phyloP scores from a whole-genome alignment of 2,797 vertebrate species.

The Falco rusticolus region DNA sequence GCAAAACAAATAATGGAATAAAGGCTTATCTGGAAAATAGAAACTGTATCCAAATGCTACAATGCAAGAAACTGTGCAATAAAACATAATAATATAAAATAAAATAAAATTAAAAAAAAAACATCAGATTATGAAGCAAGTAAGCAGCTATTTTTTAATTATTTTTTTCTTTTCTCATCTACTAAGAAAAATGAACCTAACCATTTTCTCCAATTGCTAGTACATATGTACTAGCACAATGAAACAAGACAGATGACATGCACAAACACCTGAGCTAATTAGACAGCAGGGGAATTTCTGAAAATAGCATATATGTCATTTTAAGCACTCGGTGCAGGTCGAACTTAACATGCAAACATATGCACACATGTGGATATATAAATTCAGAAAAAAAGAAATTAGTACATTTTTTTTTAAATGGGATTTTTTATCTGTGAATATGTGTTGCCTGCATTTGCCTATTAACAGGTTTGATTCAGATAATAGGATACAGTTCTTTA shows the following conservation, averaged over 20 bases:
- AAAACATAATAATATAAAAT: neutral
- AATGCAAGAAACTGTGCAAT: neutral
- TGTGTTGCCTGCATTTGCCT: neutral
- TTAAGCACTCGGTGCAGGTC: neutral
- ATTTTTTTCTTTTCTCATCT: neutral
- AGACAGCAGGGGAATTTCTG: neutral
- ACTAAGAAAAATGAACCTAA: neutral
- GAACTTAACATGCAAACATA: neutral
- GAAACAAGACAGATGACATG: neutral
- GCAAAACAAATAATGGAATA: neutral
- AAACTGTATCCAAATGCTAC: neutral
- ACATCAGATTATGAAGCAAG: neutral
- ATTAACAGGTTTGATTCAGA: neutral
- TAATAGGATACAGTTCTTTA: neutral
- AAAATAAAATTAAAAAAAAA: too few species aligned
- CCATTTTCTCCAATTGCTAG: neutral
- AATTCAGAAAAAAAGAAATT: neutral
- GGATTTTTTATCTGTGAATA: neutral
- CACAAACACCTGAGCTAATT: neutral
- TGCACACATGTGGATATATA: accelerated
- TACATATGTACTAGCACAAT: neutral
- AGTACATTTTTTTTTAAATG: neutral
- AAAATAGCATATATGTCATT: neutral
- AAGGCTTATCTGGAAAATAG: neutral
- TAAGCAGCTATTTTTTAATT: neutral